Conservation (phyloP, 1,140 invertebrate genomes). For the Chrysomallon squamiferum region DNA sequence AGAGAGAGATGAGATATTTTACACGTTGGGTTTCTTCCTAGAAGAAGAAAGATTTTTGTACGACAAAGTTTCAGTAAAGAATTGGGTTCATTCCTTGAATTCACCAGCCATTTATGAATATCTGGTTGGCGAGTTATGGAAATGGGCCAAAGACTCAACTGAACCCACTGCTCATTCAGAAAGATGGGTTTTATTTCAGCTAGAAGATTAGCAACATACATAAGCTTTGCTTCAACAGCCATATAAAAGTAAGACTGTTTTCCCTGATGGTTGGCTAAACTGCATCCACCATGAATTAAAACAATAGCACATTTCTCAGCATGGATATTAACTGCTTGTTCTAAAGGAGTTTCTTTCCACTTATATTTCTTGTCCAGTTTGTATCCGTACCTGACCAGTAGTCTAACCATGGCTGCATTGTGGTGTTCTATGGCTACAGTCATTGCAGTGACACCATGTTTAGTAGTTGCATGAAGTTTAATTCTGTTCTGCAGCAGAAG, state of each 20-base stretch:
- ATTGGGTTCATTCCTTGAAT: background rate
- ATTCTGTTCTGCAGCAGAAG: slow-evolving; percentile 45
- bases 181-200: slow-evolving; percentile 41
- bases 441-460: slow-evolving; percentile 53
- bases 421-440: slow-evolving; percentile 54
- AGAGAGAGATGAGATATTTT: no score
- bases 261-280: slow-evolving; percentile 26
- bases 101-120: slow-evolving; percentile 39
- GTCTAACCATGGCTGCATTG: slow-evolving; percentile 47
- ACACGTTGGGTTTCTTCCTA: no score
- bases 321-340: slow-evolving; percentile 54
- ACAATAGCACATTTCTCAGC: slow-evolving; percentile 54
- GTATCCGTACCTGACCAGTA: slow-evolving; percentile 50
- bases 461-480: slow-evolving; percentile 43
- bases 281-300: slow-evolving; percentile 51
- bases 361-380: slow-evolving; percentile 47
- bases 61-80: no score
- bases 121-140: slow-evolving; percentile 43
- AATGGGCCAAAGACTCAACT: slow-evolving; percentile 40
- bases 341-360: slow-evolving; percentile 56
- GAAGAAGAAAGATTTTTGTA: no score
- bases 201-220: slow-evolving; percentile 42
- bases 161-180: slow-evolving; percentile 48
- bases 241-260: slow-evolving; percentile 45
- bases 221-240: slow-evolving; percentile 46